Evolutionary conservation across 64 coral and sea anemone genomes (phyloP).

Genomic region (Montipora sp.): DNA sequence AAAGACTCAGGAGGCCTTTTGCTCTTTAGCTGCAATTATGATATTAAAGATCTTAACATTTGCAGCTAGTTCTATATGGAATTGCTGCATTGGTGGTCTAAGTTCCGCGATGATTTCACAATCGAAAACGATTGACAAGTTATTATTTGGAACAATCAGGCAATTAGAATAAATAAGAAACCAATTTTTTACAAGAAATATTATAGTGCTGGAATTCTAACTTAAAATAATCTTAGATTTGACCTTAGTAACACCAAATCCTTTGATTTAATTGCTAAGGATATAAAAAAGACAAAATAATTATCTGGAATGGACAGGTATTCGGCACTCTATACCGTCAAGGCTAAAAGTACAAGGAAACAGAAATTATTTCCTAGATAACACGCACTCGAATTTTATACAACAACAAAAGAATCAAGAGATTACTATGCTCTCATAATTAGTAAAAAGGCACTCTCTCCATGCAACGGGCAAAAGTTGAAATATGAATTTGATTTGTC

Average conservation of each 20-base stretch:
- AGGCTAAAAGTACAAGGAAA: background rate
- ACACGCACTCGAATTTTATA: too few relatives aligned
- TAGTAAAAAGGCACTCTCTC: too few relatives aligned
- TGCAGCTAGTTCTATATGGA: background rate
- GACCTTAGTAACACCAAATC: too few relatives aligned
- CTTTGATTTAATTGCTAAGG: background rate
- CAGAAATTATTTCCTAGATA: too few relatives aligned
- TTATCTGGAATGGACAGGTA: constrained; percentile 6
- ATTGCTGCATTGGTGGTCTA: background rate
- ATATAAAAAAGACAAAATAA: background rate
- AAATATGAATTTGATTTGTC: too few relatives aligned
- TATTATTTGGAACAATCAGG: constrained; percentile 23
- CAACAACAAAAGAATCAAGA: too few relatives aligned
- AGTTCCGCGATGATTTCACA: background rate
- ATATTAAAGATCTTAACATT: background rate
- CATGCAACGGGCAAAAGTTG: too few relatives aligned
- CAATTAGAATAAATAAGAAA: background rate
- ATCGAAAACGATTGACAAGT: background rate
- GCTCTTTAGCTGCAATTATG: too few relatives aligned
- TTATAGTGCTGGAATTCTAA: background rate
- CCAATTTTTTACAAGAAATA: too few relatives aligned
- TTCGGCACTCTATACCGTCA: background rate
- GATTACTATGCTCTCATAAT: too few relatives aligned
- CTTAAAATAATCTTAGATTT: background rate
- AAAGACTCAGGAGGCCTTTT: background rate